Conservation (phyloP, 2,888 invertebrate genomes). For the Patella depressa region DNA sequence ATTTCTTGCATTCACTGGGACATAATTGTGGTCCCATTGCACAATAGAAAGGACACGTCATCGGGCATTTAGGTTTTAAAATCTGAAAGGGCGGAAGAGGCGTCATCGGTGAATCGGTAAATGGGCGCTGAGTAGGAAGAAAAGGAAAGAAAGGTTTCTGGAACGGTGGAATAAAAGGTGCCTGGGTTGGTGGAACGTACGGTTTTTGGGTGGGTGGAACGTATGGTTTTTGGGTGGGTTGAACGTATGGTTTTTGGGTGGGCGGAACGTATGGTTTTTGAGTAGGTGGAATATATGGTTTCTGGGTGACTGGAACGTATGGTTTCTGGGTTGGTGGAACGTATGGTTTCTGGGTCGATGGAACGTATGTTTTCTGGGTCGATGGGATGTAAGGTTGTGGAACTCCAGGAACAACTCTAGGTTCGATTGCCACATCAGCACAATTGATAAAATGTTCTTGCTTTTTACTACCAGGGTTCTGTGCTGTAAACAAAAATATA, state of each 20-base stretch:
- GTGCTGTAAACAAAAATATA: conserved; percentile 24
- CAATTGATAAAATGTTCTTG: conserved; percentile 36
- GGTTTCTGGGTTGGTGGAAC: conserved; percentile 4
- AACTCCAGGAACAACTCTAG: not conserved
- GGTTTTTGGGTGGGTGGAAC: conserved; percentile 1
- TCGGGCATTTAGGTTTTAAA: too few species aligned
- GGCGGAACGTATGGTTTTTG: not conserved
- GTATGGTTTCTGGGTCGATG: not conserved
- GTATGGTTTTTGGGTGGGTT: not conserved
- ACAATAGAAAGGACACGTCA: too few species aligned
- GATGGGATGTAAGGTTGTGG: not conserved
- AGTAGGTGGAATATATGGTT: not conserved
- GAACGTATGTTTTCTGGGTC: not conserved
- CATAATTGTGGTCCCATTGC: too few species aligned
- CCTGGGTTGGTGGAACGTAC: not conserved
- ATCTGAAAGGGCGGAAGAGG: too few species aligned
- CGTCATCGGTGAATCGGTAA: too few species aligned
- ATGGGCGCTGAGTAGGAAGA: not conserved
- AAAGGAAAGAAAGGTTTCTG: not conserved
- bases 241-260: not conserved
- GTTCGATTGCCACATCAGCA: conserved; percentile 30
- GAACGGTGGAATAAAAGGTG: not conserved
- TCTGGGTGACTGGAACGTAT: not conserved
- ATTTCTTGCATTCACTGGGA: too few species aligned
- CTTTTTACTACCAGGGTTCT: conserved; percentile 19